Evolutionary conservation across 2,797 vertebrate species (phyloP), one percentile per base, ranked within the genome.

Genomic region (Ara ararauna): DNA sequence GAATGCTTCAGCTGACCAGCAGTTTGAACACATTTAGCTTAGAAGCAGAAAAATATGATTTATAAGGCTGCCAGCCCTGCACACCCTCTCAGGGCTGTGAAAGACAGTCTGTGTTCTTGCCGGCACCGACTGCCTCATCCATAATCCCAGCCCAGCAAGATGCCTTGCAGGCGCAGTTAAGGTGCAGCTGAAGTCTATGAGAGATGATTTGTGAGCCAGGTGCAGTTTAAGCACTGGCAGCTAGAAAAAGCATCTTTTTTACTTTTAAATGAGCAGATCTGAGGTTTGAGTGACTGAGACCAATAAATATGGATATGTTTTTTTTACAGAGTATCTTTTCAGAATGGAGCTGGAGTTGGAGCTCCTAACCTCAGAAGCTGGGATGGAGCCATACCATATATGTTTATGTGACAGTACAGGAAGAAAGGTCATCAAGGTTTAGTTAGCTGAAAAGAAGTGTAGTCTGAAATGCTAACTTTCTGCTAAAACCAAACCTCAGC

Each of bases 121-220:
- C 94, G 78, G 85, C 78, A 92, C 80, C 2, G 4, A 29, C 29
- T 2, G 12, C 85, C 64, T 78, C 29, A 20, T 89, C 96, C 62
- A n/a, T 83, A 81, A 88, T 79, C 89, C 86, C 4, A 1, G 61
- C 80, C 66, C 79, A 56, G 65, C 3, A 17, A 62, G 78, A 87
- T 88, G 71, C 81, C 87, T 82, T 30, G 26, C 71, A 96, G 87
- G 83, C 22, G 0, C 15, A 38, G 65, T 47, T 53, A 90, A 91
- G 80, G 85, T 89, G 82, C 74, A 97, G 94, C 86, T 7, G 42
- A 95, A 87, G 75, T 18, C 53, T 83, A 13, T 29, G 70, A 91
- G 93, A 68, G 74, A 85, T 82, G 85, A 94, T 96, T 96, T 96
- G 89, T 93, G 89, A 95, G 54, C 93, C 94, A 96, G 95, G 85